These are phyloP conservation scores for Phthorimaea operculella DNA, from an alignment of 1,140 invertebrate species.

Conservation along the genomic window DNA sequence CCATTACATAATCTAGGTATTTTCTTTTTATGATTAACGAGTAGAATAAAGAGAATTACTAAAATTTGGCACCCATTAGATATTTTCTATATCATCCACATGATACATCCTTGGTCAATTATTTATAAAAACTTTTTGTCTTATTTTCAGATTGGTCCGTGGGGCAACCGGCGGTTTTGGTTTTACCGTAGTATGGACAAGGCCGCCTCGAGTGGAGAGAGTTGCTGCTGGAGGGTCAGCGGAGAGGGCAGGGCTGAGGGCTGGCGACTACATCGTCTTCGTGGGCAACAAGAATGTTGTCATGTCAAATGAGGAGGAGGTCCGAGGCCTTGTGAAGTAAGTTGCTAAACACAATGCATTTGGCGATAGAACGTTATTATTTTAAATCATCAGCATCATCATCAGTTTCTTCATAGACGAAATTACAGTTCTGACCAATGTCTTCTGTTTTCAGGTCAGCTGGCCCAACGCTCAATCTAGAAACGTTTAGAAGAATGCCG, in stretches of 20 bases:
- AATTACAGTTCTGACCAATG: neutral
- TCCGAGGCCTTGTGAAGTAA: constrained; percentile 83
- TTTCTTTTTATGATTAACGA: no score
- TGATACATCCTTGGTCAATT: neutral
- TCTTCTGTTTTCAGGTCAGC: constrained; percentile 66
- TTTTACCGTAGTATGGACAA: constrained; percentile 92
- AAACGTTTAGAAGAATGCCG: constrained; percentile 77
- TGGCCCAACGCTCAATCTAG: constrained; percentile 77
- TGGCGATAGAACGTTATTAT: no score
- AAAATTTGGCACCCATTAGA: no score
- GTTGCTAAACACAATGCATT: constrained; percentile 26
- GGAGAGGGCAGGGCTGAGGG: constrained; percentile 80
- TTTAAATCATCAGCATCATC: no score
- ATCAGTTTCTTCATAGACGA: neutral
- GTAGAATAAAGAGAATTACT: no score
- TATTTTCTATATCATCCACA: no score
- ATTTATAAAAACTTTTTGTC: neutral
- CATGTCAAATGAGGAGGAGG: constrained; percentile 81
- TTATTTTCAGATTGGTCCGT: constrained; percentile 63
- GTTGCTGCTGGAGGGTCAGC: constrained; percentile 86
- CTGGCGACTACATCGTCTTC: constrained; percentile 88
- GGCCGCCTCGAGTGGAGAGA: constrained; percentile 88
- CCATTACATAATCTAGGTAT: no score
- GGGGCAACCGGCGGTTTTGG: constrained; percentile 76
- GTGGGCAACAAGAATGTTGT: constrained; percentile 88